Evolutionary conservation across 2,888 invertebrate genomes (phyloP), one percentile per base, ranked within the genome.

Genomic region (Metalampra italica): DNA sequence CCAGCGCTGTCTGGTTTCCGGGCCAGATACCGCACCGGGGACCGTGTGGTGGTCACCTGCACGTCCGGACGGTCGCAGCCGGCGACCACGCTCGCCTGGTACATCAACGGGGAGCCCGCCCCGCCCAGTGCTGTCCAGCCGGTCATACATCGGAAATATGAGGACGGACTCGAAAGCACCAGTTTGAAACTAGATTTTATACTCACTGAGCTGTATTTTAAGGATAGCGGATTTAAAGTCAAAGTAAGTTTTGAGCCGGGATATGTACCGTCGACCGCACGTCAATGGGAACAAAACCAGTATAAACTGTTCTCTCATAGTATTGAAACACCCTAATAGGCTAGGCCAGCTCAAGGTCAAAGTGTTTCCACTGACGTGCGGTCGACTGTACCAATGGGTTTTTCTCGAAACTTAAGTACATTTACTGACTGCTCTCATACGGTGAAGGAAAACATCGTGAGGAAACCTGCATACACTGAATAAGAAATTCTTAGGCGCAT

Each of bases 21-120:
- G 59, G 93, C 94, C 13, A 92, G 96, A 53, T 96, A 96, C 85
- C 95, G 95, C 80, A 92, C 94, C 55, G 95, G 95, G 11, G 96
- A 96, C 75, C 91, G 92, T 43, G 95, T 96, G 32, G 92, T 93
- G 56, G 94, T 96, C 60, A 96, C 95, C 86, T 96, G 96, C 86
- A 95, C 95, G 7, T 96, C 96, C 36, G 94, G 94, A 12, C 91
- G 93, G 60, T 96, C 96, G 41, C 93, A 94, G 68, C 96, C 96
- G 7, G 95, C 95, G 11, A 95, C 96, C 50, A 92, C 93, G 68
- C 92, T 96, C 49, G 93, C 93, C 60, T 96, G 96, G 96, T 95
- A 94, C 90, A 94, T 96, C 82, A 96, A 96, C 82, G 95, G 95
- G 29, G 94, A 95, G 73, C 94, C 93, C 61, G 93, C 92, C 32